Evolutionary conservation across 2,888 invertebrate species (phyloP), one percentile per base, ranked within the genome.

Genomic region (Phytoseiulus persimilis): DNA sequence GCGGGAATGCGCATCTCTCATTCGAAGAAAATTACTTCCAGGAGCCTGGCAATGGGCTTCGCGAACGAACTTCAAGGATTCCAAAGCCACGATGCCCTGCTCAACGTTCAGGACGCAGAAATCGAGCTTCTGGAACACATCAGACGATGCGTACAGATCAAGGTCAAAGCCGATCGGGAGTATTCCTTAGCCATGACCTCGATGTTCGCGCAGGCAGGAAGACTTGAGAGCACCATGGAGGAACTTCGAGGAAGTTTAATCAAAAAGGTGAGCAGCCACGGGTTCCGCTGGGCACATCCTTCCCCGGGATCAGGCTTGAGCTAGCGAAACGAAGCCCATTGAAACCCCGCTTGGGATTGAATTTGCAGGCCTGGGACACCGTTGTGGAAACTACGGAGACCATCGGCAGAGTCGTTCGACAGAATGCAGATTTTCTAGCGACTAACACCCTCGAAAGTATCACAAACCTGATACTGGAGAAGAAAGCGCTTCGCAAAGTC

Each of bases 21-120:
- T 65, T 65, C 65, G 18, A 23, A 1, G 14, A 14, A 65, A 65
- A 23, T 65, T 65, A 2, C 65, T 65, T 65, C 18, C 33, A 87
- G 87, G 87, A 87, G 33, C 87, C 87, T 87, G 31, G 45, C 87
- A 39, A 93, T 94, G 93, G 93, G 97, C 91, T 97, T 97, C 93
- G 96, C 97, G 91, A 95, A 95, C 91, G 95, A 95, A 92, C 95
- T 97, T 90, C 96, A 97, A 93, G 96, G 96, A 92, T 95, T 96
- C 92, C 95, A 95, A 91, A 96, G 97, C 92, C 98, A 98, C 93
- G 97, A 97, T 93, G 97, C 97, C 91, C 94, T 98, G 91, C 94
- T 98, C 91, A 95, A 95, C 90, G 95, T 98, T 90, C 97, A 98
- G 93, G 98, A 98, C 93, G 96, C 97, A 32, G 98, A 98, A 93